Conservation (phyloP, 2,797 vertebrate genomes). For the Dromococcyx pavoninus region DNA sequence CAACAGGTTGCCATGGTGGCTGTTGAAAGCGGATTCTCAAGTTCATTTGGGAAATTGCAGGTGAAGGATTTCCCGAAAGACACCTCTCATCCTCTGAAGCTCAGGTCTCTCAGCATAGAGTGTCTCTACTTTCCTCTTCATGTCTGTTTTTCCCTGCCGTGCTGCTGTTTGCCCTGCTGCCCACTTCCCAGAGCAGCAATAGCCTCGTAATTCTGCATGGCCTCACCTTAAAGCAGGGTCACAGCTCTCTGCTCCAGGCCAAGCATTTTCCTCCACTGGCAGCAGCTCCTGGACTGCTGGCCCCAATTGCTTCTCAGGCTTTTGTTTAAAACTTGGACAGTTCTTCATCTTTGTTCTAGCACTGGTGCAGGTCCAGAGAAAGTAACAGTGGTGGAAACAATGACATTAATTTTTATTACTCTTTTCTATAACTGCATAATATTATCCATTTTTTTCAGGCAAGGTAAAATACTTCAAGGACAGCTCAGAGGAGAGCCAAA, state of each 20-base stretch:
- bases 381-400: slow-evolving; percentile 1
- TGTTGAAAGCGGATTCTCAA: not conserved
- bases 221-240: slow-evolving; percentile 24
- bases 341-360: slow-evolving; percentile 42
- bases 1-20: not conserved
- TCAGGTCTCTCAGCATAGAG: not conserved
- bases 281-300: not conserved
- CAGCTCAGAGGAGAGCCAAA: not conserved
- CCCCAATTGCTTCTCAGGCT: not conserved
- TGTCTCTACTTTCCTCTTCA: not conserved
- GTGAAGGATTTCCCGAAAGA: not conserved
- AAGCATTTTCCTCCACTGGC: slow-evolving; percentile 18
- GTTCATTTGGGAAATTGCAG: not conserved
- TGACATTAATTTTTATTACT: slow-evolving; percentile 22
- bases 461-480: not conserved
- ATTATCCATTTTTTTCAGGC: slow-evolving; percentile 4
- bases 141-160: not conserved
- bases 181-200: not conserved
- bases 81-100: not conserved
- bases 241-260: not conserved
- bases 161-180: not conserved
- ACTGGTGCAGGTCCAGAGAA: slow-evolving; percentile 39
- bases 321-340: slow-evolving; percentile 59
- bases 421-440: not conserved
- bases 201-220: accelerated